Evolutionary conservation across 2,797 vertebrate genomes (phyloP).

Genomic region (Poecilia velifera): DNA sequence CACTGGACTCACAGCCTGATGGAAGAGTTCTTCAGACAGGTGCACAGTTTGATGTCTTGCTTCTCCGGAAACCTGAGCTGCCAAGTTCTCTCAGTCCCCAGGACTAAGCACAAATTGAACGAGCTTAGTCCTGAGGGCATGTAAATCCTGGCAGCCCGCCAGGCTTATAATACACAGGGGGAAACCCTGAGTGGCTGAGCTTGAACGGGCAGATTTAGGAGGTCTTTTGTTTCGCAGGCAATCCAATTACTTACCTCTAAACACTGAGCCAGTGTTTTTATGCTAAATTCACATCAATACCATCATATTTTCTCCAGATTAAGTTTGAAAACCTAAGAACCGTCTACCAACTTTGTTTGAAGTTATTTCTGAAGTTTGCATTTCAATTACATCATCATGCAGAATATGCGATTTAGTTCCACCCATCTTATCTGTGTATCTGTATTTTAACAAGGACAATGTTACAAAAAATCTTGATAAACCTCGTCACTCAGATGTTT

Average conservation of each 20-base stretch:
- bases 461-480: not conserved
- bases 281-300: not conserved
- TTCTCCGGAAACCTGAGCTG: not conserved
- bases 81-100: not conserved
- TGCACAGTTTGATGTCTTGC: slow-evolving; percentile 18
- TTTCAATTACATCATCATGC: not conserved
- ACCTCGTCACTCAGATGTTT: not conserved
- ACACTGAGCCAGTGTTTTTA: too few relatives aligned
- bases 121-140: too few relatives aligned
- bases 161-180: too few relatives aligned
- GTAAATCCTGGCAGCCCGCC: too few relatives aligned
- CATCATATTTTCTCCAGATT: not conserved
- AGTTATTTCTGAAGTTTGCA: not conserved
- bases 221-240: too few relatives aligned
- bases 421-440: not conserved
- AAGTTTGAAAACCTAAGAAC: not conserved
- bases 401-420: not conserved
- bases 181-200: too few relatives aligned
- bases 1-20: slow-evolving; percentile 96
- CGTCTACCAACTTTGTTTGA: not conserved
- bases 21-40: slow-evolving; percentile 99
- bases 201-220: too few relatives aligned
- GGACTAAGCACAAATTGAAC: not conserved
- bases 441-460: not conserved
- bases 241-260: too few relatives aligned